Conservation (phyloP, 2,113 vertebrate genomes). For the Hippoglossus stenolepis region DNA sequence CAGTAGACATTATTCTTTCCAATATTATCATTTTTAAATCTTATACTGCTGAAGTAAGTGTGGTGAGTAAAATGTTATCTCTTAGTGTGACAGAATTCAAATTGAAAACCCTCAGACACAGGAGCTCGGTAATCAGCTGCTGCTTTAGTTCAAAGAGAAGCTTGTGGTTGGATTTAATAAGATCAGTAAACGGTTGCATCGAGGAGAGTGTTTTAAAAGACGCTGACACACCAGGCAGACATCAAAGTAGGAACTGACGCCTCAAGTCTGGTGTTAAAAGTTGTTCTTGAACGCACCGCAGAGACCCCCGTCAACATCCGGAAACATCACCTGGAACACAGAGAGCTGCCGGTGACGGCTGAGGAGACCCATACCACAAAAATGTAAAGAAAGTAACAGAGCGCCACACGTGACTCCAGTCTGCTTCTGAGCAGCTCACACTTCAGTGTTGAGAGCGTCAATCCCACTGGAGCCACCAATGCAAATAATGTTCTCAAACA, state of each 20-base stretch:
- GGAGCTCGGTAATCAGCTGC: not conserved
- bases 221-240: not conserved
- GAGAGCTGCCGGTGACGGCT: not conserved
- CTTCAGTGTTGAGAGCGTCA: not conserved
- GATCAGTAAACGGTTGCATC: not conserved
- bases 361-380: not conserved
- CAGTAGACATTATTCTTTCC: no score
- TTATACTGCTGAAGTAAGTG: not conserved
- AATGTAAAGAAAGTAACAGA: not conserved
- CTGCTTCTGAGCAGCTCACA: not conserved
- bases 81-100: constrained; percentile 18
- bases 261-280: not conserved
- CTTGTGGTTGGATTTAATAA: not conserved
- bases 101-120: constrained; percentile 13
- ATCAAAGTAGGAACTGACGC: not conserved
- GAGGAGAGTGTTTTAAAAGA: not conserved
- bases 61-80: constrained; percentile 17
- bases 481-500: constrained; percentile 18
- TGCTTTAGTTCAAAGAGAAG: constrained; percentile 27
- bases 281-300: not conserved
- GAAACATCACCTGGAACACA: not conserved
- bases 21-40: no score
- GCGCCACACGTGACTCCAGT: not conserved
- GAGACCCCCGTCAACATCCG: not conserved
- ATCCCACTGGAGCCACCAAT: not conserved